Conservation (phyloP, 2,888 invertebrate genomes). For the Muscina levida region DNA sequence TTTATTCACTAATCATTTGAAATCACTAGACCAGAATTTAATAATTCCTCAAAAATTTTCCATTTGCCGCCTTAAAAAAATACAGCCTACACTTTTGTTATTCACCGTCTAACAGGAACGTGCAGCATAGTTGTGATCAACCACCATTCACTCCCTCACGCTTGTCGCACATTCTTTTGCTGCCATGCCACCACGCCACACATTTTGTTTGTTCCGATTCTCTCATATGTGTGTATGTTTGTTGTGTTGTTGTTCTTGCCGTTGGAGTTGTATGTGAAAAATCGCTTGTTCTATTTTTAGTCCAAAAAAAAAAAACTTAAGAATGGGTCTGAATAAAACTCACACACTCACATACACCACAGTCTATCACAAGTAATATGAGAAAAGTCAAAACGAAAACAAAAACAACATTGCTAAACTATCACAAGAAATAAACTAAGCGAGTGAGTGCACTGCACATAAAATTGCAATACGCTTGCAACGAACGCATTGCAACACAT, state of each 20-base stretch:
- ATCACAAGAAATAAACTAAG: background rate
- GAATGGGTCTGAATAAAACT: conserved; percentile 16
- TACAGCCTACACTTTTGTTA: no score
- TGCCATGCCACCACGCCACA: background rate
- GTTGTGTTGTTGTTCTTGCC: background rate
- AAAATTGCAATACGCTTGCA: conserved; percentile 18
- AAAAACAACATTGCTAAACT: background rate
- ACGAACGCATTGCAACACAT: background rate
- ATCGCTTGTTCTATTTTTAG: conserved; percentile 59
- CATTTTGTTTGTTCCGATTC: background rate
- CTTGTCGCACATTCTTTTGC: background rate
- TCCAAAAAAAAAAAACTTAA: conserved; percentile 26
- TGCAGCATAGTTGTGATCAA: background rate
- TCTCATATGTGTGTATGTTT: background rate
- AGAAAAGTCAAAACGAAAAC: conserved; percentile 12
- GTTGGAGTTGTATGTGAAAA: background rate
- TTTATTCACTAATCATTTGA: no score
- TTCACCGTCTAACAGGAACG: no score
- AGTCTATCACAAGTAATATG: conserved; percentile 32
- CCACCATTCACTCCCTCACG: conserved; percentile 3
- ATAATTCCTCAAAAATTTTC: no score
- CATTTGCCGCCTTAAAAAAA: no score
- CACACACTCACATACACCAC: conserved; percentile 26
- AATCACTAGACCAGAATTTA: no score
- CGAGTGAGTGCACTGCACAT: conserved; percentile 52